Conservation (phyloP, 2,113 vertebrate genomes). For the Tursiops truncatus region DNA sequence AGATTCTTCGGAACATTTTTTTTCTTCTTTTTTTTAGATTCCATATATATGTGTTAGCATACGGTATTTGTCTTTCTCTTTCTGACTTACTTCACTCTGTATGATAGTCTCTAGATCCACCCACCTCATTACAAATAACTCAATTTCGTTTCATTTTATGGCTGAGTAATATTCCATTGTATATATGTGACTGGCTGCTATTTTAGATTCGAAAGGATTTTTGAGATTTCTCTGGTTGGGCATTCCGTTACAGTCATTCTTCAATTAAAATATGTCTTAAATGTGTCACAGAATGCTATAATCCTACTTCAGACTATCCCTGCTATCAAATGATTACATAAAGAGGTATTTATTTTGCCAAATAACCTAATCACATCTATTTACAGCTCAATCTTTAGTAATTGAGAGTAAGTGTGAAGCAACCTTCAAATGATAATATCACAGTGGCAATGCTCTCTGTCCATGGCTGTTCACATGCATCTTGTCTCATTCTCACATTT, state of each 20-base stretch:
- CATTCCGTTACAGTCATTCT: neutral
- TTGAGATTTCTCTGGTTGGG: neutral
- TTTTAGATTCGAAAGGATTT: neutral
- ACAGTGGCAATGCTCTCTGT: neutral
- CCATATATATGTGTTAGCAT: no score
- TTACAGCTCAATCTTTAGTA: neutral
- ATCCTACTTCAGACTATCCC: neutral
- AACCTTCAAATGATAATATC: neutral
- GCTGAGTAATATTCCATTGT: no score
- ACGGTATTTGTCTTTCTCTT: no score
- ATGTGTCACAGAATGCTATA: neutral
- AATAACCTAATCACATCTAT: neutral
- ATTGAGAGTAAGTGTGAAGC: neutral
- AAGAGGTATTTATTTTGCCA: neutral
- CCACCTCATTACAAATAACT: no score
- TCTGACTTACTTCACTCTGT: no score
- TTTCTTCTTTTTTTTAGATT: no score
- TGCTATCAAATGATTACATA: neutral
- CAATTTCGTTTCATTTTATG: no score
- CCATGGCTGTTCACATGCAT: neutral
- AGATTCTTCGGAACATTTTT: no score
- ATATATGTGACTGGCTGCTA: neutral
- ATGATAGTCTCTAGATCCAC: no score
- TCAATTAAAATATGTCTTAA: neutral
- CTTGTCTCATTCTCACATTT: neutral